phyloP scores from a whole-genome alignment of 1,140 invertebrate genomes.

The Goniozus legneri region DNA sequence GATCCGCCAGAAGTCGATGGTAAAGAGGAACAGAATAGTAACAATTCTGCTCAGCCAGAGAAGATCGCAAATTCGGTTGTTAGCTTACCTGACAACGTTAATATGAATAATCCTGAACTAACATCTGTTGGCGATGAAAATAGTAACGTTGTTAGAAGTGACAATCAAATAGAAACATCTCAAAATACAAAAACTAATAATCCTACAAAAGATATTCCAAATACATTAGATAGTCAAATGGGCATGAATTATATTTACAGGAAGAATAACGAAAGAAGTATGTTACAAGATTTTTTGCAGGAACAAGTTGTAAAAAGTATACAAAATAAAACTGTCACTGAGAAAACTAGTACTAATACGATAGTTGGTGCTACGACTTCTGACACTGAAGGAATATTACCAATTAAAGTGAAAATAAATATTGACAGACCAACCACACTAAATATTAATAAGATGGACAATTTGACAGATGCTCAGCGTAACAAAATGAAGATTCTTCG shows the following conservation, averaged over 20 bases:
- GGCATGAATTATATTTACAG: slow-evolving; percentile 10
- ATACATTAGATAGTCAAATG: neutral
- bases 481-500: slow-evolving; percentile 31
- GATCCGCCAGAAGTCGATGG: neutral
- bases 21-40: slow-evolving; percentile 3
- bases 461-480: slow-evolving; percentile 27
- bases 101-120: too few species aligned
- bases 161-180: neutral
- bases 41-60: too few species aligned
- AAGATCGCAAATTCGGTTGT: too few species aligned
- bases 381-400: too few species aligned
- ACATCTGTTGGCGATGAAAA: slow-evolving; percentile 20
- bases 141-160: slow-evolving; percentile 13
- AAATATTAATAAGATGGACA: slow-evolving; percentile 28
- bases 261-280: slow-evolving; percentile 16
- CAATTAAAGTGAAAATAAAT: slow-evolving; percentile 5
- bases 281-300: slow-evolving; percentile 14
- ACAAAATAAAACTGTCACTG: too few species aligned
- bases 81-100: too few species aligned
- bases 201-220: neutral
- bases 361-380: too few species aligned
- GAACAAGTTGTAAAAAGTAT: too few species aligned
- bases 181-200: neutral
- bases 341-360: too few species aligned
- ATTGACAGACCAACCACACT: slow-evolving; percentile 21